Evolutionary conservation across 2,888 invertebrate species (phyloP).

Genomic region (Chromoteleia sp.): DNA sequence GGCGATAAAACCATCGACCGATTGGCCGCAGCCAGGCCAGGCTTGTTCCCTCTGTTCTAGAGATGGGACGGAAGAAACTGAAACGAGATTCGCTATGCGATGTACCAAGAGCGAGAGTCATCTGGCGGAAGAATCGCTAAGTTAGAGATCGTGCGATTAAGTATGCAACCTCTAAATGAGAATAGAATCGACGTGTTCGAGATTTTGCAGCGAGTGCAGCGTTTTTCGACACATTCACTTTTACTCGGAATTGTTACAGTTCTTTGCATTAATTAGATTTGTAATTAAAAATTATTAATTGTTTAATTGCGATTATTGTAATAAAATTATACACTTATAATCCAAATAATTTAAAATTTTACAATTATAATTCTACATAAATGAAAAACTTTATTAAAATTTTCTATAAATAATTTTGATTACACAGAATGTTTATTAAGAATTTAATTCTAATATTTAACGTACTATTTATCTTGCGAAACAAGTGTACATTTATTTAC

Average conservation of each 20-base stretch:
- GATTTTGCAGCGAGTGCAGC: not conserved
- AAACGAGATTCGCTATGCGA: conserved; percentile 70
- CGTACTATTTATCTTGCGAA: not conserved
- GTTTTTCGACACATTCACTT: conserved; percentile 3
- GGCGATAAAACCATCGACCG: conserved; percentile 78
- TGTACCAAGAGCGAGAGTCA: conserved; percentile 72
- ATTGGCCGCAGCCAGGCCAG: conserved; percentile 79
- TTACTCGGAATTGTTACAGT: conserved; percentile 1
- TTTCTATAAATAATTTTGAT: too few relatives aligned
- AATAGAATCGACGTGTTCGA: conserved; percentile 30
- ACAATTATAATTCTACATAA: too few relatives aligned
- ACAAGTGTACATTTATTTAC: conserved; percentile 2
- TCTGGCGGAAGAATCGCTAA: conserved; percentile 62
- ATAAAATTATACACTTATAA: too few relatives aligned
- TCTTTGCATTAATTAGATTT: not conserved
- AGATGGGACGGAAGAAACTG: conserved; percentile 71
- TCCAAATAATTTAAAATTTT: too few relatives aligned
- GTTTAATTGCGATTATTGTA: too few relatives aligned
- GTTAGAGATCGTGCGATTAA: conserved; percentile 46
- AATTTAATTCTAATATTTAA: not conserved
- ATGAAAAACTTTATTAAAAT: too few relatives aligned
- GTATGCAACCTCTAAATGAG: conserved; percentile 34
- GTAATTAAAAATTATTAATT: not conserved
- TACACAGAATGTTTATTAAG: too few relatives aligned
- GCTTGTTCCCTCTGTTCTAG: conserved; percentile 75